Conservation (phyloP, 2,113 vertebrate species). For the Macrotus californicus region DNA sequence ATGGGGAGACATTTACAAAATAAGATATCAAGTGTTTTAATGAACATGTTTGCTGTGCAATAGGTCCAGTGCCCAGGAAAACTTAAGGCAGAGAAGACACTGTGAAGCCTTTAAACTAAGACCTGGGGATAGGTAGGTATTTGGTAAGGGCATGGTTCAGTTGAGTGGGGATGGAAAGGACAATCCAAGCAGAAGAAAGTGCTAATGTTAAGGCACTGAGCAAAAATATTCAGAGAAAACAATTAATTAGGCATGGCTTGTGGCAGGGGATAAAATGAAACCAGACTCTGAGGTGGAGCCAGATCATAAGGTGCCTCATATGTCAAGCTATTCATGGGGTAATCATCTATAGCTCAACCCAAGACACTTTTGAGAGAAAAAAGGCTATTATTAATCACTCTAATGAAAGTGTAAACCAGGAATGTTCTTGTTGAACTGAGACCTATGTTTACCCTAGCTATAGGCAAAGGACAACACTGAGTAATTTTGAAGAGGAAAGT, state of each 20-base stretch:
- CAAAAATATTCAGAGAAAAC: background rate
- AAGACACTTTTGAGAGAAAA: background rate
- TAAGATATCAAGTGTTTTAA: background rate
- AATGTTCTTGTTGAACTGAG: background rate
- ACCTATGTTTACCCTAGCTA: background rate
- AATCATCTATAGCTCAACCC: background rate
- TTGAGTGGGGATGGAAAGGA: background rate
- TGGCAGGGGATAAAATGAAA: background rate
- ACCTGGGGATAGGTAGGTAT: background rate
- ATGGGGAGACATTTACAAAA: background rate
- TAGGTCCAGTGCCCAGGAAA: background rate
- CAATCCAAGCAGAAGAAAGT: background rate
- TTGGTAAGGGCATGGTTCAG: background rate
- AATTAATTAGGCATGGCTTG: background rate
- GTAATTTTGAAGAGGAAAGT: background rate
- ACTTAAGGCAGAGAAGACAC: background rate
- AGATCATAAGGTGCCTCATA: background rate
- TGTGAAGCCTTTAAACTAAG: background rate
- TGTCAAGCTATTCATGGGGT: background rate
- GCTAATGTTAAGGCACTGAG: background rate
- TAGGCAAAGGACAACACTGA: background rate
- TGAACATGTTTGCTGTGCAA: background rate
- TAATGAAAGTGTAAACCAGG: background rate
- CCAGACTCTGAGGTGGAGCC: background rate
- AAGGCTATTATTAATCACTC: background rate